Base-by-base conservation (phyloP, 2,888 invertebrate species). In the Pollenia labialis region DNA sequence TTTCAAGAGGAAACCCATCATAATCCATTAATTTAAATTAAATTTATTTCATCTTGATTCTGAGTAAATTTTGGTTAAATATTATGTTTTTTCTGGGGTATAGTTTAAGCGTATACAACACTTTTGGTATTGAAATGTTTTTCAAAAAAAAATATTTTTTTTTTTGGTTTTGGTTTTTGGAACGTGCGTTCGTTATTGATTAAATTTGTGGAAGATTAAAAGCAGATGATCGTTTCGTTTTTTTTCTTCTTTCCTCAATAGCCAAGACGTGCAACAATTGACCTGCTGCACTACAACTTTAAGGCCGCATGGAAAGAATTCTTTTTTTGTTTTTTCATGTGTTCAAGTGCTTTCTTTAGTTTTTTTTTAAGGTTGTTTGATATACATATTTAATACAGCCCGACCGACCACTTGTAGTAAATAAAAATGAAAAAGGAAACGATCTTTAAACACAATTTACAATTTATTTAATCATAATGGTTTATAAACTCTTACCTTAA, bases 191-290 rank as follows among this genome's bases (percentile, higher is more conserved):
- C 77, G 81, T 77, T 85, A 81, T 81, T 86, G 69, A 86, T 80
- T 50, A 48, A 56, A 48, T 56, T 71, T 50, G 56, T 40, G 58
- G 46, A 71, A 89, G 89, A 89, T 89, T 88, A 89, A 89, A 89
- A 89, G 88, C 89, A 89, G 89, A 89, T 88, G 88, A 89, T 86
- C 88, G 79, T 48, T 52, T 52, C 72, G 54, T 81, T 74, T 69
- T 74, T 71, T 71, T 32, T 23, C n/a, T 58, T 42, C 79, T 72
- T 66, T 54, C 6, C 76, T 85, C 77, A 84, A 85, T 81, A 81
- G 81, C 80, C 66, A 64, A 60, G 85, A 88, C 87, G 85, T 85
- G 87, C 74, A 60, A 64, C 87, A 84, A 85, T 89, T 89, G 88
- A 89, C 89, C 89, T 87, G 87, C 85, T 89, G 87, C 82, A 84